Evolutionary conservation across 2,888 invertebrate genomes (phyloP), one percentile per base, ranked within the genome.

Genomic region (Phymatocera aterrima): DNA sequence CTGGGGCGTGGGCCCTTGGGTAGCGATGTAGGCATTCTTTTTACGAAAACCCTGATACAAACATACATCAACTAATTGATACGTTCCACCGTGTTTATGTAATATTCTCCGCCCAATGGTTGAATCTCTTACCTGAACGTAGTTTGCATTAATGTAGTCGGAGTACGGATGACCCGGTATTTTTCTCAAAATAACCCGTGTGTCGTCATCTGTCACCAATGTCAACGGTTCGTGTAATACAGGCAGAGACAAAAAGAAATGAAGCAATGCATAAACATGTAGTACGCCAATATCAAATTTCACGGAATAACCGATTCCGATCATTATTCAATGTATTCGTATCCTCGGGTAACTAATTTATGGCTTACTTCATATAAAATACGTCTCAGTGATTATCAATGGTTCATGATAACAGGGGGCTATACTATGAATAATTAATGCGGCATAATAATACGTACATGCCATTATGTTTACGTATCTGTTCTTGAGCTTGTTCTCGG

Each of bases 71-170:
- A 8, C 15, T n/a, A n/a, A n/a, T n/a, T n/a, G 21, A 12, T 12
- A 54, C 28, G 15, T 28, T 72, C 15, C 34, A 24, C 8, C 15
- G 70, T 8, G 4, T 28, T 15, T 21, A 28, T 24, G 15, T 28
- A 28, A 12, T 12, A 5, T 57, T 28, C 24, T 15, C 28, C 15
- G 57, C 10, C 15, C 12, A 15, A 54, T 57, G 15, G 10, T 57
- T 3, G 28, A 57, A 28, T 15, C 28, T 28, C 72, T 51, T 88
- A 92, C 92, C 79, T 91, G 89, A 68, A 92, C 91, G 81, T 91
- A 92, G 86, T 91, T 92, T 0, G 93, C 93, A 84, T 93, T 93
- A 15, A 93, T 93, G 81, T 92, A 92, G 84, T 92, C 92, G 0
- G 92, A 91, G 81, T 85, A 86, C 24, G 86, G 88, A 84, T 89